Evolutionary conservation across 2,113 vertebrate species (phyloP), one percentile per base, ranked within the genome.

Genomic region (Serinus canaria): DNA sequence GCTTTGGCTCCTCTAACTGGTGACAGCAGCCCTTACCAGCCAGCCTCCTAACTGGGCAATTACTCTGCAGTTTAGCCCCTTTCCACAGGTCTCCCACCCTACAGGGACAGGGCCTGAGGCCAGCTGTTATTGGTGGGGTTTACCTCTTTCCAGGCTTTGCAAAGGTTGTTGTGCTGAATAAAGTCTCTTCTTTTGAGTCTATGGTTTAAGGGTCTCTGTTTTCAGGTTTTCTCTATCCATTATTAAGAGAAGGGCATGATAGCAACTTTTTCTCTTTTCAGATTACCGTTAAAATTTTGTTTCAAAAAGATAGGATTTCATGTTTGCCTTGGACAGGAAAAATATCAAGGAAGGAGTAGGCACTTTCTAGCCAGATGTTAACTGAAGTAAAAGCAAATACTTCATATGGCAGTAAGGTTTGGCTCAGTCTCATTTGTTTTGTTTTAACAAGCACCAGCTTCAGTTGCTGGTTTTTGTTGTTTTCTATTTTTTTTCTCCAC

Each of bases 321-420:
- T 77, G 28, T 94, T 96, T 92, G 56, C 52, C 70, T 94, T 95
- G 64, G 56, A 90, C 30, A 53, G 83, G 44, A 81, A 68, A 64
- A 81, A 18, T 37, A 66, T 49, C 18, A 62, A 68, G 76, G 79
- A 90, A 44, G 14, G 56, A 4, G 25, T 35, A 92, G 72, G 49
- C n/a, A 22, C n/a, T 72, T 92, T 90, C 44, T 78, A 56, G 83
- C 24, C 49, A 43, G 24, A 75, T 37, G 64, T 64, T 83, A 89
- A 77, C 53, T 60, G 80, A 75, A 94, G 47, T 87, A 64, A 87
- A 89, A 87, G 53, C 41, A 81, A 86, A 64, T 95, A 52, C 73
- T 92, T 96, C 28, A 20, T 46, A 46, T 25, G 24, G 47, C 64
- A 75, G 37, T 56, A 27, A 84, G 43, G 27, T 75, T 85, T 97